Evolutionary conservation across 2,888 invertebrate genomes (phyloP), one percentile per base, ranked within the genome.

Genomic region (Andrena flavipes): DNA sequence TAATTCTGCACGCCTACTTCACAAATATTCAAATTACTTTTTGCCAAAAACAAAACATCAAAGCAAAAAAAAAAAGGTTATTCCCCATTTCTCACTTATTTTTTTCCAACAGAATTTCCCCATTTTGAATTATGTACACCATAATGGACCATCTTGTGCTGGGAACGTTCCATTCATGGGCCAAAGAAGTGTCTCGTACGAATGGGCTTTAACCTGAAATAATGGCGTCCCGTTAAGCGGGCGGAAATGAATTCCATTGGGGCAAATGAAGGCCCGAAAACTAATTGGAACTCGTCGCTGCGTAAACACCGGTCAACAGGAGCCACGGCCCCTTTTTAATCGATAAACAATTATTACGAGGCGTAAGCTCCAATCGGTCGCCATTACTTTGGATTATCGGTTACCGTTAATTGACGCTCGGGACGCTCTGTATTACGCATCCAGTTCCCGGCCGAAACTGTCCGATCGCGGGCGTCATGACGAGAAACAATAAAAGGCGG

Each of bases 331-430:
- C 62, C 75, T 84, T 84, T 82, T 76, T 78, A 80, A 79, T 83
- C 84, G 83, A 84, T 82, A 83, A 83, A 84, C 83, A 83, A 76
- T 84, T 84, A 84, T 83, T 83, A 56, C 80, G 54, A 68, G 72
- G 84, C 84, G 79, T 67, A 84, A 83, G 83, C 84, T 67, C 74
- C 83, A 83, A 83, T 84, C 80, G 83, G 75, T 70, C 76, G 84
- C 84, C 84, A 84, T 84, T 84, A 83, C 81, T 73, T 75, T 63
- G 84, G 80, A 84, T 84, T 84, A 84, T 84, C 76, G 84, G 84
- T 84, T 77, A 83, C 80, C 84, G 84, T 84, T 84, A 84, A 84
- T 84, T 80, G 84, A 76, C 80, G 80, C 62, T 63, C 76, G 70
- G 48, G 30, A 63, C 51, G 64, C 78, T 51, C 64, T 65, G 76